These are phyloP conservation scores for Heterodera schachtii DNA, from an alignment of 1,140 invertebrate genomes.

Conservation along the genomic window DNA sequence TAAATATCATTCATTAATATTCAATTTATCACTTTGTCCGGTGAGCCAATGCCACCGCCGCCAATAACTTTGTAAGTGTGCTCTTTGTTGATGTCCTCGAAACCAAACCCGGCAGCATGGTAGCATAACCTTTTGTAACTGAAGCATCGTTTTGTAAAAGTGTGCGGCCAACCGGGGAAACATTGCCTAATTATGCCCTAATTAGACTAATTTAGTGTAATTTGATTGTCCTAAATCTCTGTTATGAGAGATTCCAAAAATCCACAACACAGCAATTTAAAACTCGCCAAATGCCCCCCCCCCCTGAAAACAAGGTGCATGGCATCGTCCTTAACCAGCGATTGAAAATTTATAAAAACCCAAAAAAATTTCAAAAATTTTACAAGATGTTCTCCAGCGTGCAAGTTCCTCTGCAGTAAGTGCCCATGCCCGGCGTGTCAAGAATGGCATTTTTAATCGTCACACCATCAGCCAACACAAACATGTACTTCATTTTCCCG, in stretches of 20 bases:
- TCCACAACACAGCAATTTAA: too few species aligned
- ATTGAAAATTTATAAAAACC: too few species aligned
- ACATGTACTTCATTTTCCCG: neutral
- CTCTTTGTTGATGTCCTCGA: neutral
- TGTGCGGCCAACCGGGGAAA: too few species aligned
- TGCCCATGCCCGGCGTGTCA: constrained; percentile 10
- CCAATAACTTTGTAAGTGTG: neutral
- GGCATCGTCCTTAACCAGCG: too few species aligned
- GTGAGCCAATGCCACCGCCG: neutral
- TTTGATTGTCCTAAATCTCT: too few species aligned
- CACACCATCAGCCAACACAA: constrained; percentile 6
- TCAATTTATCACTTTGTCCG: neutral
- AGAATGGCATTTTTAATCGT: constrained; percentile 19
- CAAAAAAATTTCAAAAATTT: too few species aligned
- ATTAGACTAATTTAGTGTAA: too few species aligned
- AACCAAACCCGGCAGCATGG: neutral
- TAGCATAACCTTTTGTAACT: neutral
- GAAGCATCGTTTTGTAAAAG: too few species aligned
- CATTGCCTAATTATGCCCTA: too few species aligned
- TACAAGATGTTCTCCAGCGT: constrained; percentile 20
- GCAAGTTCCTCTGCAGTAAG: constrained; percentile 19
- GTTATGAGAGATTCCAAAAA: neutral
- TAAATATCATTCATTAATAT: too few species aligned
- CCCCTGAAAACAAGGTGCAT: neutral
- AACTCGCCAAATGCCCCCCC: too few species aligned